These are phyloP conservation scores for Ornithorhynchus anatinus DNA, from an alignment of 2,113 vertebrate genomes.

Conservation along the genomic window DNA sequence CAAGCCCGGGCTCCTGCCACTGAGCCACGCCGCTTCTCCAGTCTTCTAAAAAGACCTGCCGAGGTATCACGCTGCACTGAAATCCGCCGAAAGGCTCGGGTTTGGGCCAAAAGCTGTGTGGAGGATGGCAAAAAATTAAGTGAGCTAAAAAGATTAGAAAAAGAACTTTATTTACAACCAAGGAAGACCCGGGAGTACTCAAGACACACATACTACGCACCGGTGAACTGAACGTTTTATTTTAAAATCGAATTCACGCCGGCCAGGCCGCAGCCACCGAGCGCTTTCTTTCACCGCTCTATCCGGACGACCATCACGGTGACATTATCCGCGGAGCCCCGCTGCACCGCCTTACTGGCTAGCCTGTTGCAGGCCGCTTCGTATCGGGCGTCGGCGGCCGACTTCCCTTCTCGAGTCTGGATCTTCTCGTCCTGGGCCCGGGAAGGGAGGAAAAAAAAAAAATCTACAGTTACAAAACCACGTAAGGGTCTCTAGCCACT, in stretches of 20 bases:
- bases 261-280: neutral
- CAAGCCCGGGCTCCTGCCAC: too few species aligned
- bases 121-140: neutral
- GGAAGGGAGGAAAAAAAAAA: neutral
- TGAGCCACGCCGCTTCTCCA: too few species aligned
- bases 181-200: constrained; percentile 25
- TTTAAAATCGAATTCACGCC: fast-evolving
- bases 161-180: constrained; percentile 77
- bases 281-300: constrained; percentile 65
- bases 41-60: too few species aligned
- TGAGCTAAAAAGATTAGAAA: constrained; percentile 40
- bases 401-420: constrained; percentile 72
- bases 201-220: neutral
- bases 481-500: too few species aligned
- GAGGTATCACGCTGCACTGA: too few species aligned
- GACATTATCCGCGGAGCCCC: constrained; percentile 93
- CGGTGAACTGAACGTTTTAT: neutral
- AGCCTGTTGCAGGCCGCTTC: constrained; percentile 88
- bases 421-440: constrained; percentile 75
- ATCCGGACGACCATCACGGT: constrained; percentile 89
- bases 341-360: constrained; percentile 89
- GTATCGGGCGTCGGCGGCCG: constrained; percentile 65
- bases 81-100: too few species aligned
- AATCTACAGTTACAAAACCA: neutral
- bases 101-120: neutral